These are phyloP conservation scores for Cheilosia soror DNA, from an alignment of 2,888 invertebrate species.

Conservation along the genomic window DNA sequence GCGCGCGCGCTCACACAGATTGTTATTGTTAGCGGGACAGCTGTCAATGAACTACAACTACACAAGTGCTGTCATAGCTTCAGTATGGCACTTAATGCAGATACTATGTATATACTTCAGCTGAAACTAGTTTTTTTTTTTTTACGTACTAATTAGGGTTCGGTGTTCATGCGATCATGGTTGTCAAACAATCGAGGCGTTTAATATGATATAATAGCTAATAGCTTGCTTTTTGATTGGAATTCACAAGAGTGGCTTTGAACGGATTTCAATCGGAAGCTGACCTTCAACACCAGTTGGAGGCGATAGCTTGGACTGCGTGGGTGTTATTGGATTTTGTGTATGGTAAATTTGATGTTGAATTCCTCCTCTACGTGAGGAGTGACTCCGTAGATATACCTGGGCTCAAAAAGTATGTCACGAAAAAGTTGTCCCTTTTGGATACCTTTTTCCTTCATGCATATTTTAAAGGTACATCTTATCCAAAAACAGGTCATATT, in stretches of 20 bases:
- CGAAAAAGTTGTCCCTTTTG: too few species aligned
- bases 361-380: too few species aligned
- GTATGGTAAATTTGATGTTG: too few species aligned
- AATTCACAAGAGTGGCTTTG: background rate
- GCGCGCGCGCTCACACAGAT: background rate
- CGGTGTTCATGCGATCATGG: background rate
- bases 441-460: too few species aligned
- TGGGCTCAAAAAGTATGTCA: too few species aligned
- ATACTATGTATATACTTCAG: background rate
- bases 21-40: constrained; percentile 15
- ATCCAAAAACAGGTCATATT: too few species aligned
- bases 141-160: background rate
- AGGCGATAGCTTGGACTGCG: background rate
- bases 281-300: background rate
- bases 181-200: background rate
- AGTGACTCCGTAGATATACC: too few species aligned
- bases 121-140: background rate
- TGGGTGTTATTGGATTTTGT: background rate
- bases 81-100: too few species aligned
- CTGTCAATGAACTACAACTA: background rate
- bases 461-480: too few species aligned
- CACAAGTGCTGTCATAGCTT: background rate
- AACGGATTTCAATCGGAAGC: background rate
- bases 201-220: background rate
- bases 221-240: background rate